Evolutionary conservation across 2,888 invertebrate species (phyloP), one percentile per base, ranked within the genome.

Genomic region (Dynastes maya): DNA sequence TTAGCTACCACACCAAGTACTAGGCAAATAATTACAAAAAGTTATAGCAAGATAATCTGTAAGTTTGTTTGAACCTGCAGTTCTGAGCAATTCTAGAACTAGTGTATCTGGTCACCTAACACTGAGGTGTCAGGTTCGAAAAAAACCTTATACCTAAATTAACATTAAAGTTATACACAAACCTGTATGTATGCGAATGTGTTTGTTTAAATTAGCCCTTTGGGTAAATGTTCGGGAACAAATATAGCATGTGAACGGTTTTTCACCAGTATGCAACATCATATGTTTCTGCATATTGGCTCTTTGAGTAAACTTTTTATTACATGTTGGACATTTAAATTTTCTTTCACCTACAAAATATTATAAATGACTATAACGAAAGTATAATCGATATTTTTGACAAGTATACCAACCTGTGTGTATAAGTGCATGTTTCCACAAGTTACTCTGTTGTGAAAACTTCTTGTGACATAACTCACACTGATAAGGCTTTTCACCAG

Each of bases 201-300:
- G 83, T 79, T 83, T 83, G 64, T 80, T 81, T 67, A 84, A 80
- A 70, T 84, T 83, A 9, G 83, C 83, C 67, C 82, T 79, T 78
- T 84, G 83, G 61, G 83, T 81, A 78, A 84, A 84, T 9, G 80
- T 80, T 51, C 80, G 77, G 22, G 76, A 68, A 71, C 83, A 84
- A 16, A 82, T 74, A 61, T 77, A 80, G 76, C 83, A 84, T 8
- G 80, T 78, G 76, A 80, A 83, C 8, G 83, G 83, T 68, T 82
- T 82, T 76, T 83, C 82, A 32, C 82, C 83, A 22, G 81, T 81
- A 74, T 83, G 83, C 16, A 83, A 79, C 55, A 83, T 79, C 75
- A 81, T 75, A 65, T 83, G 83, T 63, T 83, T 83, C 63, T 83
- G 82, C 79, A 83, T 80, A 75, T 83, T 83, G n/a, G 83, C 83